phyloP scores from a whole-genome alignment of 2,113 vertebrate species.

The Nerophis ophidion region DNA sequence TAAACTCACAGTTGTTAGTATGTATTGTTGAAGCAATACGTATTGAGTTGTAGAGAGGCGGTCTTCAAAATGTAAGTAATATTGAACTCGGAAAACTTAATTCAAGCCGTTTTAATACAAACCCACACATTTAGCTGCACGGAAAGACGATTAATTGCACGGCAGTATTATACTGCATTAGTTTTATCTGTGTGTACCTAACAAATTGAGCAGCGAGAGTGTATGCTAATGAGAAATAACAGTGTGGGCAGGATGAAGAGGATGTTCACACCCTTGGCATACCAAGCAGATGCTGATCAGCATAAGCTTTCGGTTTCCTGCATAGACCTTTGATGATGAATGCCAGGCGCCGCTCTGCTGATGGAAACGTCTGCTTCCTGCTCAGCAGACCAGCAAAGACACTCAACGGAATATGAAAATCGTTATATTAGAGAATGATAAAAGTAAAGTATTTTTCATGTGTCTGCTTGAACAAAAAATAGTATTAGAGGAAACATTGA shows the following conservation, averaged over 20 bases:
- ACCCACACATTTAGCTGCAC: background rate
- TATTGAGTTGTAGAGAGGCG: no score
- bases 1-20: no score
- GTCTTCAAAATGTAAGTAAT: background rate
- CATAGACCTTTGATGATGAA: conserved; percentile 67
- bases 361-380: conserved; percentile 67
- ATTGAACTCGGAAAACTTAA: background rate
- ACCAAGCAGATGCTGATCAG: conserved; percentile 68
- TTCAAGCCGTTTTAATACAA: background rate
- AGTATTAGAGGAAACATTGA: conserved; percentile 21
- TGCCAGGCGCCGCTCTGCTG: conserved; percentile 53
- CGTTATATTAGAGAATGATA: conserved; percentile 41
- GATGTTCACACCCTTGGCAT: conserved; percentile 60
- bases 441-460: conserved; percentile 9
- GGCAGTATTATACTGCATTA: background rate
- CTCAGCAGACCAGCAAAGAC: conserved; percentile 63
- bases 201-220: conserved; percentile 10
- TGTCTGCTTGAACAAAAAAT: conserved; percentile 22
- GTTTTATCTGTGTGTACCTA: background rate
- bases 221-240: conserved; percentile 68
- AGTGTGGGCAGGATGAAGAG: conserved; percentile 59
- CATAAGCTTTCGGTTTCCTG: conserved; percentile 58
- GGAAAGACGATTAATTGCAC: background rate
- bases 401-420: conserved; percentile 63
- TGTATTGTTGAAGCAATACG: background rate